Conservation (phyloP, 2,797 vertebrate genomes). For the Pseudotriccus pelzelni region DNA sequence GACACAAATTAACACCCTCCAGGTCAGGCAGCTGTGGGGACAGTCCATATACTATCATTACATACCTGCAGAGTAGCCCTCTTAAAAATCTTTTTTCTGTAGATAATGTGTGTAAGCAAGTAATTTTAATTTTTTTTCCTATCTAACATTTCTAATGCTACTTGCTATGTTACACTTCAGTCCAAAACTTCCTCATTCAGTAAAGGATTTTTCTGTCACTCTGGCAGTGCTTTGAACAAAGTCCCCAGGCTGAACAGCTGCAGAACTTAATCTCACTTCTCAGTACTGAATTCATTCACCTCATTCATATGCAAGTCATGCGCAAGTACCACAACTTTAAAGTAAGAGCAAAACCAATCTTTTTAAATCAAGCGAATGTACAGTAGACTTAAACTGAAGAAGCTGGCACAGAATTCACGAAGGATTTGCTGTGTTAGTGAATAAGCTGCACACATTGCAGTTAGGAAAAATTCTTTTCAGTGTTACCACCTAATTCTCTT, state of each 20-base stretch:
- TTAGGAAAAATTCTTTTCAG: neutral
- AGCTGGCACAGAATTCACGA: conserved; percentile 54
- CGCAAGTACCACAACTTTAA: conserved; percentile 67
- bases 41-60: neutral
- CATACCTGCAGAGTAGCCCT: neutral
- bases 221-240: conserved; percentile 37
- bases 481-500: neutral
- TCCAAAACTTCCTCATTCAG: conserved; percentile 58
- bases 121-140: conserved; percentile 57
- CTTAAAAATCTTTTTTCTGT: neutral
- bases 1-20: conserved; percentile 8
- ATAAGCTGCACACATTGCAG: neutral
- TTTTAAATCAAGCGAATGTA: conserved; percentile 71
- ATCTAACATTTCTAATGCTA: conserved; percentile 53
- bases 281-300: conserved; percentile 73
- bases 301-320: conserved; percentile 73
- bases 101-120: conserved; percentile 12
- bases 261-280: conserved; percentile 75
- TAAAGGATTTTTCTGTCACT: conserved; percentile 59
- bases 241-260: conserved; percentile 75
- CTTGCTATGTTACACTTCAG: conserved; percentile 44
- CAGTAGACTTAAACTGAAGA: conserved; percentile 67
- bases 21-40: neutral
- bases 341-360: conserved; percentile 70
- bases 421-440: conserved; percentile 30